A percentile compares a stretch with the other conserved stretches of the same genome.
These are phyloP conservation scores for Cuculus canorus DNA, from an alignment of 2,797 vertebrate genomes.

Conservation along the genomic window DNA sequence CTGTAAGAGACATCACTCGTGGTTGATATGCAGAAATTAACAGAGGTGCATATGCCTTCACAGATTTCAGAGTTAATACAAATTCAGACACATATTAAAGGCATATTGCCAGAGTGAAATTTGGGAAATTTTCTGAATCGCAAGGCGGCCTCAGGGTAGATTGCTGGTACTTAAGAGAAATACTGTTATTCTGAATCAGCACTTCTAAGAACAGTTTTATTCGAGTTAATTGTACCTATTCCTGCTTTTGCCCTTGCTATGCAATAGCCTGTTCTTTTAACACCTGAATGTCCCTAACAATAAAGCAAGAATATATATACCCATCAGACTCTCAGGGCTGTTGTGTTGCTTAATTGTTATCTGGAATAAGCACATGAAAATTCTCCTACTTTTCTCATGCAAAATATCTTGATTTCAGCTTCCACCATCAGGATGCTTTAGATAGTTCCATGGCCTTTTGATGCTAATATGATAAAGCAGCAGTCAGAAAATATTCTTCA, in stretches of 20 bases:
- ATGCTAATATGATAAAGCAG: background rate
- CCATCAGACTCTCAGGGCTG: background rate
- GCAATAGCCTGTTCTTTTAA: background rate
- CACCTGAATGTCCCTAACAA: background rate
- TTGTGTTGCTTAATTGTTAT: background rate
- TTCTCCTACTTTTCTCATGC: background rate
- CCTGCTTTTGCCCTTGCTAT: background rate
- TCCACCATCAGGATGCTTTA: background rate
- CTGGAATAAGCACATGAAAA: background rate
- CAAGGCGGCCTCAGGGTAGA: background rate
- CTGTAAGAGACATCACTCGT: rapidly evolving
- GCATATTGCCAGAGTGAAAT: background rate
- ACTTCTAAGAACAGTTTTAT: background rate
- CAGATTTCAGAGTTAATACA: background rate
- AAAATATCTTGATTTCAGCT: background rate
- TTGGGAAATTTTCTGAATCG: rapidly evolving
- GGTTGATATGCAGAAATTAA: background rate
- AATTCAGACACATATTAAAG: background rate
- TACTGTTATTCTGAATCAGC: background rate
- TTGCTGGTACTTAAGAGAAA: background rate
- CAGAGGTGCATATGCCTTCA: rapidly evolving
- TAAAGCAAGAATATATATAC: background rate
- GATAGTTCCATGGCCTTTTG: background rate
- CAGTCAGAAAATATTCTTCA: background rate
- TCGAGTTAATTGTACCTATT: background rate